phyloP scores from a whole-genome alignment of 2,113 vertebrate genomes.

The Pseudopipra pipra region DNA sequence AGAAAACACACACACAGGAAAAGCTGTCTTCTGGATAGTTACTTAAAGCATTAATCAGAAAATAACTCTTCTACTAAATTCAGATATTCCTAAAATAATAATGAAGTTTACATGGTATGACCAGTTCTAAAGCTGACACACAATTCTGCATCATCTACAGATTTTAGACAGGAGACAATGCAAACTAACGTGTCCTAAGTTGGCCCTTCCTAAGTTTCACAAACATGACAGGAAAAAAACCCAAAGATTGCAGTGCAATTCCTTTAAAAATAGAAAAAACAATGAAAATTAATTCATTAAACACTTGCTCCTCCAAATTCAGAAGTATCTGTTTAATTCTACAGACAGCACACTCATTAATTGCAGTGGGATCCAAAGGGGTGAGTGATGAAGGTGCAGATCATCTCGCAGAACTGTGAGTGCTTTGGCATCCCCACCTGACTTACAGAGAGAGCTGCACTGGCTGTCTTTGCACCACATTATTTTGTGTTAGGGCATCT shows the following conservation, averaged over 20 bases:
- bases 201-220: background rate
- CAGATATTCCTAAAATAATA: background rate
- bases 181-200: fast-evolving
- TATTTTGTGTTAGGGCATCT: background rate
- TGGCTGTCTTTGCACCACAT: background rate
- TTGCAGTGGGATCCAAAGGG: background rate
- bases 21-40: background rate
- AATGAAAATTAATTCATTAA: background rate
- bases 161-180: background rate
- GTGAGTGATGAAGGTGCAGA: background rate
- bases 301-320: background rate
- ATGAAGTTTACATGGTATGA: background rate
- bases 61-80: background rate
- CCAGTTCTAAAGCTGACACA: background rate
- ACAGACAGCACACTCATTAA: background rate
- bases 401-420: background rate
- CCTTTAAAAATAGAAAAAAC: background rate
- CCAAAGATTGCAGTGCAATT: background rate
- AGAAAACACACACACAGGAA: background rate
- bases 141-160: background rate
- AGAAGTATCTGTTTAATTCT: background rate
- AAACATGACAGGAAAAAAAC: background rate
- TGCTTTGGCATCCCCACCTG: background rate
- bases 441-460: background rate
- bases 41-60: background rate